These are phyloP conservation scores for Pluvialis apricaria DNA, from an alignment of 2,113 vertebrate species.

Conservation along the genomic window DNA sequence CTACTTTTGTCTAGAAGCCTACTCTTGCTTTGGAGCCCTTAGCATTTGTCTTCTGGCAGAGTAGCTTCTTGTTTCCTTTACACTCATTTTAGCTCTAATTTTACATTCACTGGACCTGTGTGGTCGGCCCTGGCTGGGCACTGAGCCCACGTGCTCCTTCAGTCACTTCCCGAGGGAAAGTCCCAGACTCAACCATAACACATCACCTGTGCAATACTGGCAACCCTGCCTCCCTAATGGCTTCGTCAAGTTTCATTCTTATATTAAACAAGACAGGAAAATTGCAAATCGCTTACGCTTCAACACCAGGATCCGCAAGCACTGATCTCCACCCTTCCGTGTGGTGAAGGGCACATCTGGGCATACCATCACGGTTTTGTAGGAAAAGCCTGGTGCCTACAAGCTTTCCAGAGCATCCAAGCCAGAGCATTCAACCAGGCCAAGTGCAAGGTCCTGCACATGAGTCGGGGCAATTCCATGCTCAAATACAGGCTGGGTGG, in stretches of 20 bases:
- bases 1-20: background rate
- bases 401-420: fast-evolving
- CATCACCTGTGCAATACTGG: fast-evolving
- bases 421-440: background rate
- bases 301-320: fast-evolving
- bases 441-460: background rate
- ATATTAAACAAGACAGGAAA: background rate
- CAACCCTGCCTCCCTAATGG: fast-evolving
- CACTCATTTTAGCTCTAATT: background rate
- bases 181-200: fast-evolving
- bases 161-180: fast-evolving
- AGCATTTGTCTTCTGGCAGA: background rate
- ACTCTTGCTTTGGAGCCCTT: background rate
- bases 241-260: too few species aligned
- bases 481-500: background rate
- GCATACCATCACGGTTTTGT: fast-evolving
- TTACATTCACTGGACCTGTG: fast-evolving
- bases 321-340: fast-evolving
- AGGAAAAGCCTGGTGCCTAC: fast-evolving
- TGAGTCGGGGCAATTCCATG: background rate
- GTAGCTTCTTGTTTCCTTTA: background rate
- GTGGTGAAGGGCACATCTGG: fast-evolving
- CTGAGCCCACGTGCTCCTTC: fast-evolving
- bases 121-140: background rate
- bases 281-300: fast-evolving